Conservation (phyloP, 2,888 invertebrate species). For the Drosophila gaucha region DNA sequence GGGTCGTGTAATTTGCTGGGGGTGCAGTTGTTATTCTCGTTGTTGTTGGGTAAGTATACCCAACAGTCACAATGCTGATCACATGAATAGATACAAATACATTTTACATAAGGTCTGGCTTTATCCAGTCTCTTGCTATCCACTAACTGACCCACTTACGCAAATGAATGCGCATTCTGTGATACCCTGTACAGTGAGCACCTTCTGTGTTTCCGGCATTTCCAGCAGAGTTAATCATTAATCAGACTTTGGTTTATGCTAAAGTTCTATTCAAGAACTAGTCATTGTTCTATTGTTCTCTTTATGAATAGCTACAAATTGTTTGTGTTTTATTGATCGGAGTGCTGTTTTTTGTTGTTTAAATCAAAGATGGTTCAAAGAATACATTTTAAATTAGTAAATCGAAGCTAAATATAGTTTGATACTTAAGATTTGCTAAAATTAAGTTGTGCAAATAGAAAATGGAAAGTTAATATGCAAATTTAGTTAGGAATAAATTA, state of each 20-base stretch:
- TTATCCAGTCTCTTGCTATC: constrained; percentile 15
- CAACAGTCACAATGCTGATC: constrained; percentile 41
- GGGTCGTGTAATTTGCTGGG: constrained; percentile 22
- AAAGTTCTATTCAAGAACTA: background rate
- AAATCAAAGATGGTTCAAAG: background rate
- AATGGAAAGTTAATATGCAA: constrained; percentile 19
- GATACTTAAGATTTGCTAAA: background rate
- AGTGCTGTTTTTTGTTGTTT: background rate
- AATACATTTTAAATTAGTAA: constrained; percentile 11
- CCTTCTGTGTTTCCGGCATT: background rate
- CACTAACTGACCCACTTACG: constrained; percentile 16
- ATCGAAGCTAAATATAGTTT: background rate
- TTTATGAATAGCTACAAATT: background rate
- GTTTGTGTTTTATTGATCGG: background rate
- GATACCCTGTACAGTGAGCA: constrained; percentile 1
- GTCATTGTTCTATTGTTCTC: constrained; percentile 4
- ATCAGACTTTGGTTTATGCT: constrained; percentile 4
- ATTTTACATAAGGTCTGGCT: constrained; percentile 15
- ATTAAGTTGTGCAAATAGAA: background rate
- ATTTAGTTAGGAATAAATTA: no score
- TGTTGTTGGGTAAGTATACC: background rate
- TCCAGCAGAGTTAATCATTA: constrained; percentile 3
- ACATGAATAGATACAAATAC: constrained; percentile 34
- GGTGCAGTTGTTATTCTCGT: constrained; percentile 6
- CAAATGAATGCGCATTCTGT: background rate